phyloP scores from a whole-genome alignment of 2,113 vertebrate species.

The Silurus asotus region DNA sequence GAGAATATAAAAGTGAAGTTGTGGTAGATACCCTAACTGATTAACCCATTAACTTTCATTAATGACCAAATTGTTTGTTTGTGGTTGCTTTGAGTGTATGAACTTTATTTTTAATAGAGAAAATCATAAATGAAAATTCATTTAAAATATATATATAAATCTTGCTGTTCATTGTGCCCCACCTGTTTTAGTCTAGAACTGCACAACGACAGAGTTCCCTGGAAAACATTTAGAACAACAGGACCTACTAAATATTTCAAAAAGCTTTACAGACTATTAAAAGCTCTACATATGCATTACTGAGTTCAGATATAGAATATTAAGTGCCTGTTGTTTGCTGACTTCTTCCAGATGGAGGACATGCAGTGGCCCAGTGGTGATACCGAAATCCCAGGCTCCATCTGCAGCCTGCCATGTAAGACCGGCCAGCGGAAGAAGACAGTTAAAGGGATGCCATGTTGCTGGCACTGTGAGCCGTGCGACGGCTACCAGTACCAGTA shows the following conservation, averaged over 20 bases:
- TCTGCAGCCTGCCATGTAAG: slow-evolving; percentile 88
- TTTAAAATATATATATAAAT: too few relatives aligned
- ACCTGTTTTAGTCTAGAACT: background rate
- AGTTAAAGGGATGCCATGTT: slow-evolving; percentile 90
- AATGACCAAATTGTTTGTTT: too few relatives aligned
- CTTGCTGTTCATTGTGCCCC: too few relatives aligned
- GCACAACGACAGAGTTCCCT: background rate
- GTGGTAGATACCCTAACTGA: too few relatives aligned
- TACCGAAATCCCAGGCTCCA: slow-evolving; percentile 78
- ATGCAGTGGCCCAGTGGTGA: slow-evolving; percentile 88
- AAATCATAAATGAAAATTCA: too few relatives aligned
- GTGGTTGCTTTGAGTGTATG: too few relatives aligned
- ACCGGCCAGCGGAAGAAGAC: slow-evolving; percentile 88
- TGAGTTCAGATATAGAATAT: background rate
- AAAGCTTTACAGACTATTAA: background rate
- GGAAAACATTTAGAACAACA: background rate
- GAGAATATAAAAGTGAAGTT: too few relatives aligned
- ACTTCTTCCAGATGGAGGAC: slow-evolving; percentile 78
- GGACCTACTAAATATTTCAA: background rate
- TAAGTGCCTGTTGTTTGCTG: background rate
- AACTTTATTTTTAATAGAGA: too few relatives aligned
- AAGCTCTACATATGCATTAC: background rate
- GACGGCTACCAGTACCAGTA: slow-evolving; percentile 91
- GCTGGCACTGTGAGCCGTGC: slow-evolving; percentile 93
- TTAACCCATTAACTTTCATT: too few relatives aligned